Percentiles rank a stretch among this genome's conserved stretches.
These are phyloP conservation scores for Lucilia cuprina DNA, from an alignment of 1,140 invertebrate species.

Conservation along the genomic window DNA sequence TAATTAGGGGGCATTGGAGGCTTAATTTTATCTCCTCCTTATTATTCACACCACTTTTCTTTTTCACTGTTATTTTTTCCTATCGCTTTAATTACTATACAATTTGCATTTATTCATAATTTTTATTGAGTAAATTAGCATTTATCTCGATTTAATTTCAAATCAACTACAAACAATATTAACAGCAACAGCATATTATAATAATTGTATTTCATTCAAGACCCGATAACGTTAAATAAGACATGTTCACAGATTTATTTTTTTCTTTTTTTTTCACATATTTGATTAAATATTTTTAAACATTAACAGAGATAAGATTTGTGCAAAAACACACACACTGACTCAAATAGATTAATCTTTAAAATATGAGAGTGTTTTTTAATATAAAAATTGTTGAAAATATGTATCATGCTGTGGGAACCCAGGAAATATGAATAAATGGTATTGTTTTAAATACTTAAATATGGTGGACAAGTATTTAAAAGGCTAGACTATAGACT, in stretches of 20 bases:
- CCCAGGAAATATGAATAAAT: neutral
- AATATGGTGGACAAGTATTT: no score
- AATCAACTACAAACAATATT: neutral
- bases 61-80: neutral
- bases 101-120: neutral
- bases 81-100: neutral
- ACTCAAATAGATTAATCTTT: neutral
- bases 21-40: neutral
- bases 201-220: neutral
- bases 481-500: no score
- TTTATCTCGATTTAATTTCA: neutral
- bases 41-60: neutral
- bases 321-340: neutral
- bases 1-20: neutral
- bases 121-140: neutral
- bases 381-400: neutral
- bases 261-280: no score
- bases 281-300: neutral
- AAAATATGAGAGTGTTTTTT: neutral
- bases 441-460: neutral
- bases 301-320: neutral
- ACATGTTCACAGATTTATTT: neutral
- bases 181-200: no score
- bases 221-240: neutral
- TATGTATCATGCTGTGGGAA: neutral